Percentiles rank a stretch among this genome's conserved stretches.
These are phyloP conservation scores for Turnix velox DNA, from an alignment of 2,113 vertebrate species.

Conservation along the genomic window DNA sequence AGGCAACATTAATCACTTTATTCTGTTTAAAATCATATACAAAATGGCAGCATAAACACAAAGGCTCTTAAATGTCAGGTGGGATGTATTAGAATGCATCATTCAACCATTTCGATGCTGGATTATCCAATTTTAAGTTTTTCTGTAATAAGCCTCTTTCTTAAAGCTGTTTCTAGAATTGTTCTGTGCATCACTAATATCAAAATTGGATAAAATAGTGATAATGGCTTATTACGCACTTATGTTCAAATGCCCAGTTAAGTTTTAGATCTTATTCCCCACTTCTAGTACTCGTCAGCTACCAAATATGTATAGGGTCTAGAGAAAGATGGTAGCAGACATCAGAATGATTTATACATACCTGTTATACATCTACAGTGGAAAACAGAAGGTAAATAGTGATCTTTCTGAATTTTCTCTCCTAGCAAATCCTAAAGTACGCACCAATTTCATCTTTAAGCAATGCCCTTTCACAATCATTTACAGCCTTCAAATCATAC, in stretches of 20 bases:
- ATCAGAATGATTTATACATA: background rate
- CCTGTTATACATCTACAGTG: background rate
- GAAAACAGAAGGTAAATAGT: background rate
- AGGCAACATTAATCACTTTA: background rate
- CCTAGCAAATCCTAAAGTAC: background rate
- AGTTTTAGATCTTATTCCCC: background rate
- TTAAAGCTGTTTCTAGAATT: background rate
- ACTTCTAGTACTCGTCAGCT: background rate
- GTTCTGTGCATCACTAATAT: background rate
- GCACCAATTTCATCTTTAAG: background rate
- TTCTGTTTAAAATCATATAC: background rate
- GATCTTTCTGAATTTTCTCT: background rate
- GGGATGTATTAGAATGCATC: background rate
- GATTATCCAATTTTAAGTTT: background rate
- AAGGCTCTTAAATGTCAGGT: background rate
- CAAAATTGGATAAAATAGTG: background rate
- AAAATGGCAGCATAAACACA: background rate
- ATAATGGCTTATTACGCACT: background rate
- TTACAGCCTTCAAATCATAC: background rate
- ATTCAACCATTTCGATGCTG: background rate
- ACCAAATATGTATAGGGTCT: background rate
- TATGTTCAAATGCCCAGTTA: background rate
- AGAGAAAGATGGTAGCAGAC: background rate
- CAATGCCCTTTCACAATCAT: background rate
- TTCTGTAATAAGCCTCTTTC: background rate